Evolutionary conservation across 1,140 invertebrate genomes (phyloP), one percentile per base, ranked within the genome.

Genomic region (Subanguina moxae): DNA sequence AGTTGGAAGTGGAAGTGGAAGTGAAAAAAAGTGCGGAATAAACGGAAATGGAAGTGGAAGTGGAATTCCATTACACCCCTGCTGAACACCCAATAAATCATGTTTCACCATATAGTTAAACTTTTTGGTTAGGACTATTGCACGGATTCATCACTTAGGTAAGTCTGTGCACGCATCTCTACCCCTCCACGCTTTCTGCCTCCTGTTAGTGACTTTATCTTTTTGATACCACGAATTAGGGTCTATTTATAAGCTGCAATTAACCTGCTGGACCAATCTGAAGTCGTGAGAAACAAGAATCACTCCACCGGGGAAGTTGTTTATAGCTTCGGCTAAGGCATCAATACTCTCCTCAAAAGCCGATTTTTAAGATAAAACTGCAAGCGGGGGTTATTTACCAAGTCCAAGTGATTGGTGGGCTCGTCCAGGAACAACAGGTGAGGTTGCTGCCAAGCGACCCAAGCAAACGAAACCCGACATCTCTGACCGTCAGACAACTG

Each of bases 351-450:
- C 7, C 32, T 38, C 3, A 38, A 38, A 38, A 64, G 19, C 19
- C n/a, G 19, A 19, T 64, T 52, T 13, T 13, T 21, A 25, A 1
- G 32, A 7, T 97, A 85, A 59, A 56, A 46, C 64, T 99, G 95
- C 32, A 5, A 38, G 32, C n/a, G n/a, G 11, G 11, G 3, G 11
- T 11, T 38, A 38, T 11, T 5, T 38, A 38, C 32, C 89, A 98
- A 96, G 82, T 98, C 95, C 83, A 98, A 88, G 83, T 98, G 94
- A 88, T 98, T 98, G 25, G 94, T 98, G 74, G 94, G 95, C 88
- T 98, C 94, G 84, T 97, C 94, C 28, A 98, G 85, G 7, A 97
- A 84, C 46, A 97, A 85, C 65, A 97, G 84, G 86, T 97, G 94
- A 5, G 94, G 94, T 28, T 88, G 89, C 85, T 95, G 91, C 90